A percentile compares a stretch with the other conserved stretches of the same genome.
Conservation (phyloP, 2,888 invertebrate genomes). For the Mythimna vitellina region DNA sequence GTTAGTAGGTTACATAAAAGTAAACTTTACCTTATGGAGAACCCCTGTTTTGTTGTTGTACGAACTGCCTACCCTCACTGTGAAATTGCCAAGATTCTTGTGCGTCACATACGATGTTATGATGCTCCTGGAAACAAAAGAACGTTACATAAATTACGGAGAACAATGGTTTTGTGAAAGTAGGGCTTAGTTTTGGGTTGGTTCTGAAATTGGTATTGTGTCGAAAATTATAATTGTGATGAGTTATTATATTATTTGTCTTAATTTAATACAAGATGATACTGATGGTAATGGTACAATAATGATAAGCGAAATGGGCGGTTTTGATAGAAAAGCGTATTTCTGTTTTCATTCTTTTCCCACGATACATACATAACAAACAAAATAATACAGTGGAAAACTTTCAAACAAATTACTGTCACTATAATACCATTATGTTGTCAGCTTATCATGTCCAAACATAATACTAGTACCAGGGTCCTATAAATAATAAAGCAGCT, state of each 20-base stretch:
- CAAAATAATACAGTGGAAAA: slow-evolving; percentile 18
- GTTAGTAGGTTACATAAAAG: slow-evolving; percentile 1
- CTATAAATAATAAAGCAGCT: slow-evolving; percentile 44
- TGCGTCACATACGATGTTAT: slow-evolving; percentile 82
- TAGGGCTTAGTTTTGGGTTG: slow-evolving; percentile 4
- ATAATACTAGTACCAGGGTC: slow-evolving; percentile 34
- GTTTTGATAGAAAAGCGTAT: background rate
- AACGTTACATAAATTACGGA: slow-evolving; percentile 27
- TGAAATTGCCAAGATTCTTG: slow-evolving; percentile 78
- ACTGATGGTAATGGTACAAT: background rate
- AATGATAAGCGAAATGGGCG: too few relatives aligned
- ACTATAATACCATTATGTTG: slow-evolving; percentile 30
- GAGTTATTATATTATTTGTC: slow-evolving; percentile 13
- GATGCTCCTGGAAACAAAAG: slow-evolving; percentile 74
- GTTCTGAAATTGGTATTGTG: background rate
- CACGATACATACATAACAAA: slow-evolving; percentile 1
- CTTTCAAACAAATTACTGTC: slow-evolving; percentile 26
- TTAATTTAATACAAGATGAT: background rate
- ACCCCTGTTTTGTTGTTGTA: slow-evolving; percentile 84
- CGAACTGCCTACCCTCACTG: slow-evolving; percentile 81
- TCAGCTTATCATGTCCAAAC: slow-evolving; percentile 32
- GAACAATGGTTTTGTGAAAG: slow-evolving; percentile 17
- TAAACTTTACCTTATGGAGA: slow-evolving; percentile 75
- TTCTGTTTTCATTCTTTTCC: background rate
- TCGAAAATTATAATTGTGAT: background rate